These are phyloP conservation scores for Apodemus agrarius DNA, from an alignment of 2,797 vertebrate genomes.

Conservation along the genomic window DNA sequence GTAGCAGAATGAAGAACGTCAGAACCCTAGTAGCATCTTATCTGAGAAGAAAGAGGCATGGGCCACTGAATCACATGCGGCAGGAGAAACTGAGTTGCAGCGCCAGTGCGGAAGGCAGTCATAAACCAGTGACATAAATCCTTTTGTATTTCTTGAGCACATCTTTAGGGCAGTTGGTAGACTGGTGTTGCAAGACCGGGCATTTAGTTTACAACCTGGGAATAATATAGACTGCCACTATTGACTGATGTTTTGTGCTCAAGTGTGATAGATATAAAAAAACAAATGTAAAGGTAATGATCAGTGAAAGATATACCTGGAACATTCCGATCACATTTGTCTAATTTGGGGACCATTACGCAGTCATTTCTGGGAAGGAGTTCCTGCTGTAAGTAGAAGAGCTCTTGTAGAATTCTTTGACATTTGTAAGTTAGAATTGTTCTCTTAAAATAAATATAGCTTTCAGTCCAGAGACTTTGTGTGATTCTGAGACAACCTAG, in stretches of 20 bases:
- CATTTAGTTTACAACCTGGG: neutral
- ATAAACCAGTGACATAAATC: neutral
- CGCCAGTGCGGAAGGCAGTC: rapidly evolving
- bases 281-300: neutral
- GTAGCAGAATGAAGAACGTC: neutral
- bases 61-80: neutral
- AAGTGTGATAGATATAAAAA: neutral
- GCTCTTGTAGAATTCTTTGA: slow-evolving; percentile 26
- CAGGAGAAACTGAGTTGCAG: neutral
- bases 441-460: slow-evolving; percentile 9
- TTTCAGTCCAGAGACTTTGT: neutral
- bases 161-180: neutral
- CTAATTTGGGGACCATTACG: neutral
- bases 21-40: neutral
- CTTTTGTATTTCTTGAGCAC: neutral
- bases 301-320: neutral
- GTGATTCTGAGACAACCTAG: neutral
- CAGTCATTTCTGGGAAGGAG: neutral
- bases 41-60: neutral
- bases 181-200: neutral
- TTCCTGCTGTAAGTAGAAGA: neutral
- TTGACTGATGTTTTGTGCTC: neutral
- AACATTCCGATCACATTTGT: neutral
- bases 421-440: slow-evolving; percentile 15
- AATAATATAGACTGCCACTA: neutral